Conservation (phyloP, 2,888 invertebrate genomes). For the Cylloceria caligata region DNA sequence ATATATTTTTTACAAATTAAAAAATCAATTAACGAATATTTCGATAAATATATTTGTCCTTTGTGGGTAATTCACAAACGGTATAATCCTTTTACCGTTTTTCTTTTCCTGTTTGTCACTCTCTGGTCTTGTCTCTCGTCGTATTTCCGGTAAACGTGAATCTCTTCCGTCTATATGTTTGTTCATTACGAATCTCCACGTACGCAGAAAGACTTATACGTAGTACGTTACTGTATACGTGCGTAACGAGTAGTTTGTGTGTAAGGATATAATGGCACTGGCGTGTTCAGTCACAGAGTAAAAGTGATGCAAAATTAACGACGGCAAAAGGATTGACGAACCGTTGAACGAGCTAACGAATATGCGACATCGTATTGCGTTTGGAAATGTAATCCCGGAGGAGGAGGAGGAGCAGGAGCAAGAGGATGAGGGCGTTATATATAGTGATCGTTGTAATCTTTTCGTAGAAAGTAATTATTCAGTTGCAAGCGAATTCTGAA, state of each 20-base stretch:
- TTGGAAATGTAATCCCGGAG: constrained; percentile 39
- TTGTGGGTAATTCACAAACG: neutral
- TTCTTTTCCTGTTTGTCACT: neutral
- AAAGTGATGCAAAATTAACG: constrained; percentile 23
- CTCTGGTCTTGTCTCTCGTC: neutral
- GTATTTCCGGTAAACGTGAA: constrained; percentile 4
- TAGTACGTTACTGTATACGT: constrained; percentile 21
- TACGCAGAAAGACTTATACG: constrained; percentile 3
- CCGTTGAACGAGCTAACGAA: constrained; percentile 24
- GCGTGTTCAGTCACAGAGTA: constrained; percentile 54
- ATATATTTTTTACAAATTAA: too few species aligned
- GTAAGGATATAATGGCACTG: constrained; percentile 75
- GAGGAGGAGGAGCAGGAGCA: constrained; percentile 12
- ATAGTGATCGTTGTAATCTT: constrained; percentile 76
- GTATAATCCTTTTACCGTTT: neutral
- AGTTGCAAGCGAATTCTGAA: constrained; percentile 66
- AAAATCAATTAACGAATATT: too few species aligned
- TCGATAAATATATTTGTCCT: too few species aligned
- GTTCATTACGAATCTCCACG: neutral
- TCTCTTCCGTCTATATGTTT: neutral
- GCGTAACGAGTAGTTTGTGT: constrained; percentile 58
- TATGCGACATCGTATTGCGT: constrained; percentile 32
- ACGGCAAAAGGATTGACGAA: constrained; percentile 41
- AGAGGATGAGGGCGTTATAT: neutral
- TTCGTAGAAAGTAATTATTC: constrained; percentile 80